These are phyloP conservation scores for Asbolus verrucosus DNA, from an alignment of 1,140 invertebrate species.

Conservation along the genomic window DNA sequence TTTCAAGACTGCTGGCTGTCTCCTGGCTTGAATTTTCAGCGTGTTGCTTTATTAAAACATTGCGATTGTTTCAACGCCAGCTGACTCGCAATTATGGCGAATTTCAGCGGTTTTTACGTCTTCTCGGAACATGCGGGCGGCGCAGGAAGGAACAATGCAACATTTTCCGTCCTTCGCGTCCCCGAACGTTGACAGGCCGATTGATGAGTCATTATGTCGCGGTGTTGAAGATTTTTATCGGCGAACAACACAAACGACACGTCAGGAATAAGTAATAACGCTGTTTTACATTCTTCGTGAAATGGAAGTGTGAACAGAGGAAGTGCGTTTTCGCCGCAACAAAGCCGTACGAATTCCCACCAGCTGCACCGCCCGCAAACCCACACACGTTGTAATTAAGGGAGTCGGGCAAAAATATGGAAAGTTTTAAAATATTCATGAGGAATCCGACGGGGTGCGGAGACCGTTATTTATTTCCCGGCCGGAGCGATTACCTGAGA, in stretches of 20 bases:
- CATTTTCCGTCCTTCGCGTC: conserved; percentile 21
- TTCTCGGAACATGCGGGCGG: conserved; percentile 4
- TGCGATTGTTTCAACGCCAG: conserved; percentile 18
- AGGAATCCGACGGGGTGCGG: conserved; percentile 11
- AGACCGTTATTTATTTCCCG: conserved; percentile 29
- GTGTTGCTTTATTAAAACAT: conserved; percentile 12
- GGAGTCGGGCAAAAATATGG: conserved; percentile 20
- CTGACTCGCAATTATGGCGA: conserved; percentile 16
- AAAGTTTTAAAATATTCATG: conserved; percentile 42
- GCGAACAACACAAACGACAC: conserved; percentile 25
- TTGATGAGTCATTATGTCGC: conserved; percentile 38
- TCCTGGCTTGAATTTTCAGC: conserved; percentile 12
- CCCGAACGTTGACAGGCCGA: conserved; percentile 21
- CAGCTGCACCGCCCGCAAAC: neutral
- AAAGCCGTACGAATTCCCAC: conserved; percentile 20
- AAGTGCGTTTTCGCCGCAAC: conserved; percentile 32
- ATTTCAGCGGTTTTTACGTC: neutral
- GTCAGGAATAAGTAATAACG: conserved; percentile 39
- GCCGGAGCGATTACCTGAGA: conserved; percentile 15
- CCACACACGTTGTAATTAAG: conserved; percentile 37
- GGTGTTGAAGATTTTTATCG: conserved; percentile 38
- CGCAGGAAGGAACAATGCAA: conserved; percentile 13
- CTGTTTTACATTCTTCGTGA: conserved; percentile 38
- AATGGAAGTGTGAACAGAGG: conserved; percentile 26
- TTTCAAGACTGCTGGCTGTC: conserved; percentile 13